Evolutionary conservation across 2,113 vertebrate species (phyloP), one percentile per base, ranked within the genome.

Genomic region (Phaetusa simplex): DNA sequence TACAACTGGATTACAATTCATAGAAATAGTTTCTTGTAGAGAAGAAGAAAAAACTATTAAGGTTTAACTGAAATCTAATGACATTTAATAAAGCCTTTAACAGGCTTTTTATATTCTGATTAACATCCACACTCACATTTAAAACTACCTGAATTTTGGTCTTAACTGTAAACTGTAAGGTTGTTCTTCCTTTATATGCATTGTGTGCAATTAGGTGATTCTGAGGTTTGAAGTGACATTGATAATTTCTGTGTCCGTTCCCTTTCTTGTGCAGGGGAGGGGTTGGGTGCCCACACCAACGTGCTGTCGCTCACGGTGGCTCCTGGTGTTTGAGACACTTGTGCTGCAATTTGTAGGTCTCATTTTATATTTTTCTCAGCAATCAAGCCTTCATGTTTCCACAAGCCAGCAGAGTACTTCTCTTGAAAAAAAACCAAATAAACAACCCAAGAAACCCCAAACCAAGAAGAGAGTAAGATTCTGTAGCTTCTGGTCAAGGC

Each of bases 241-340:
- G 16, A 3, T 11, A 7, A 23, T 67, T 55, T 64, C n/a, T 50
- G 1, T 20, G 7, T 53, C 38, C 1, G 0, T 38, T 87, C 53
- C 32, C 15, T 62, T 40, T 29, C 30, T 58, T 50, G 32, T 36
- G 12, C 47, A 43, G 5, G 5, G 29, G 29, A 69, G 45, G 24
- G 55, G 10, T 53, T 49, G 22, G 17, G 26, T 4, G 2, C 36
- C 58, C 14, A 13, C n/a, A 34, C 8, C 38, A 30, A 11, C 2
- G 0, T 29, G 26, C 83, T 45, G 20, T 29, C 3, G 2, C 11
- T 52, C 36, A 9, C 2, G 2, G 42, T 58, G 26, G 20, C 30
- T 86, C 27, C 62, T 21, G 6, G 12, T 36, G 18, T 34, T 61
- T 3, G 34, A 73, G 43, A 22, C 32, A 19, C 34, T 40, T 38